A percentile compares a stretch with the other conserved stretches of the same genome.
phyloP scores from a whole-genome alignment of 1,140 invertebrate genomes.

The Camponotus floridanus region DNA sequence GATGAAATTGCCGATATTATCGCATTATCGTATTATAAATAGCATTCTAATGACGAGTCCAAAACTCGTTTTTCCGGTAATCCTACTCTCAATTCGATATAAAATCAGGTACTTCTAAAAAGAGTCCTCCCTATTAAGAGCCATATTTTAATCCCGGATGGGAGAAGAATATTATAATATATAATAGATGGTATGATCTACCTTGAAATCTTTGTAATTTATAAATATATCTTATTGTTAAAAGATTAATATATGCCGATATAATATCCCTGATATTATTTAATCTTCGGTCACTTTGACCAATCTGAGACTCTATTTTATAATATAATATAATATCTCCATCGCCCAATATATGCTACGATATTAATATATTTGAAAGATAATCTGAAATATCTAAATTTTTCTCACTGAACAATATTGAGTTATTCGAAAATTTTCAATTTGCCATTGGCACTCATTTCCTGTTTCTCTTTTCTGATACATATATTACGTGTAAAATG shows the following conservation, averaged over 20 bases:
- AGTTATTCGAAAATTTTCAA: constrained; percentile 17
- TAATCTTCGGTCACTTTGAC: constrained; percentile 11
- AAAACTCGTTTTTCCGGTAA: background rate
- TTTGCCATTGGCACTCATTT: background rate
- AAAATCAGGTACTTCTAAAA: constrained; percentile 50
- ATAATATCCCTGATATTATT: constrained; percentile 3
- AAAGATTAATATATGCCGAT: background rate
- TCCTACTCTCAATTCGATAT: constrained; percentile 15
- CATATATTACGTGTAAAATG: constrained; percentile 2
- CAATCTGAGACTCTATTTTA: background rate
- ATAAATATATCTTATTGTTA: background rate
- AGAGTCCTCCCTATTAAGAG: background rate
- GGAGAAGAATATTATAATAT: background rate
- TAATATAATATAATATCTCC: background rate
- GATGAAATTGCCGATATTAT: constrained; percentile 9
- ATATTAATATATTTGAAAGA: background rate
- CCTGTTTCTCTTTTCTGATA: background rate
- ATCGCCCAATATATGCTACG: background rate
- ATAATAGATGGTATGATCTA: background rate
- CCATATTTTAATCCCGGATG: background rate
- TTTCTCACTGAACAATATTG: background rate
- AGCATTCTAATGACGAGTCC: background rate
- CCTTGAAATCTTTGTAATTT: background rate
- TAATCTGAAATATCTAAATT: background rate
- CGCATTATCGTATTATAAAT: background rate